phyloP scores from a whole-genome alignment of 2,113 vertebrate genomes.

The Microtus pennsylvanicus region DNA sequence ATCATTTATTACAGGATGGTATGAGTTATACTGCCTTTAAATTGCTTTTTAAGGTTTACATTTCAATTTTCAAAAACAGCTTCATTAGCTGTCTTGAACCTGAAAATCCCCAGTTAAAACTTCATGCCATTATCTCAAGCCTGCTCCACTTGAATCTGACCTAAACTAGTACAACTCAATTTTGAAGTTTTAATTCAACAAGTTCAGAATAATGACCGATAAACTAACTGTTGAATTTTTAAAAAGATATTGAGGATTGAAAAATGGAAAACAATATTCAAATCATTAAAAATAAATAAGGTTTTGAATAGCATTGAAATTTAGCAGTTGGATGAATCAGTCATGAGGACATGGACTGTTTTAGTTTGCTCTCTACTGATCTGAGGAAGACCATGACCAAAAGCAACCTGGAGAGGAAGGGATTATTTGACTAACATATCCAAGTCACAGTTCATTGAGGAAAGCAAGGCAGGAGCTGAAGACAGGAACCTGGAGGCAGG shows the following conservation, averaged over 20 bases:
- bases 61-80: not conserved
- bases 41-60: constrained; percentile 18
- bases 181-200: constrained; percentile 16
- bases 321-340: not conserved
- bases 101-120: constrained; percentile 1
- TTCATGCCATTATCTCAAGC: not conserved
- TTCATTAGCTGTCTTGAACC: not conserved
- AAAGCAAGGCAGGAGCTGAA: not conserved
- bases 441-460: not conserved
- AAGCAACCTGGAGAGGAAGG: not conserved
- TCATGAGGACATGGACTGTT: not conserved
- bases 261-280: not conserved
- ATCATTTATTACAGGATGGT: not conserved
- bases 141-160: constrained; percentile 1
- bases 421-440: not conserved
- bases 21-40: not conserved
- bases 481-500: not conserved
- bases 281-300: not conserved
- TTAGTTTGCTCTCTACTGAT: not conserved
- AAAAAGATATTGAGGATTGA: constrained; percentile 12
- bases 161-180: not conserved
- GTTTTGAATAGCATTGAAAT: not conserved
- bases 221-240: not conserved
- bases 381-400: not conserved
- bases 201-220: constrained; percentile 30